Evolutionary conservation across 1,140 invertebrate genomes (phyloP).

Genomic region (Oedothorax gibbosus): DNA sequence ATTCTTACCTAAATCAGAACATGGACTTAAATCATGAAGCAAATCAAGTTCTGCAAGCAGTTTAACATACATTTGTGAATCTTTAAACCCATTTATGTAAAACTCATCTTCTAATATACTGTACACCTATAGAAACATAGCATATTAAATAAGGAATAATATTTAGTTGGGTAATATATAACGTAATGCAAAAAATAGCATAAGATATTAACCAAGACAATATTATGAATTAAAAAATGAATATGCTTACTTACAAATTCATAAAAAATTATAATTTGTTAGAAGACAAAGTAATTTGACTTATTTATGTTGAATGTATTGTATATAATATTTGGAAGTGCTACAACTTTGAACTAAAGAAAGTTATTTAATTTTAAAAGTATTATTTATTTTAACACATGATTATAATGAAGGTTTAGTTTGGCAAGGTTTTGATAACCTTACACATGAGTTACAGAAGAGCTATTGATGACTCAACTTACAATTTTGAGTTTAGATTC

Average conservation of each 20-base stretch:
- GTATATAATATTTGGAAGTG: too few relatives aligned
- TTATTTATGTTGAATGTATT: too few relatives aligned
- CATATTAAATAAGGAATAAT: neutral
- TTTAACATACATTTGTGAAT: constrained; percentile 78
- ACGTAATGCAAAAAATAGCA: neutral
- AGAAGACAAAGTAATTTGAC: neutral
- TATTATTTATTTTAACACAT: too few relatives aligned
- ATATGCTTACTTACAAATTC: neutral
- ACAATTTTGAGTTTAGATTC: too few relatives aligned
- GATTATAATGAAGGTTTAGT: too few relatives aligned
- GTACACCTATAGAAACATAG: constrained; percentile 65
- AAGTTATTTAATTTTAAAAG: too few relatives aligned
- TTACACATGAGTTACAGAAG: too few relatives aligned
- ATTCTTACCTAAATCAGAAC: constrained; percentile 70
- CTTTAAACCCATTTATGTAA: constrained; percentile 79
- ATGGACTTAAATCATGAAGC: constrained; percentile 70
- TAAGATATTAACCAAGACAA: neutral
- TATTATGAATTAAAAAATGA: neutral
- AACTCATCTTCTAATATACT: constrained; percentile 73
- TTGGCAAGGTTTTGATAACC: too few relatives aligned
- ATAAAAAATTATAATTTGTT: neutral
- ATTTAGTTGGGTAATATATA: too few relatives aligned
- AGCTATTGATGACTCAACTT: too few relatives aligned
- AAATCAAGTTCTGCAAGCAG: constrained; percentile 82
- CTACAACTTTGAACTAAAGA: too few relatives aligned